Base-by-base conservation (phyloP, 2,888 invertebrate species). In the Aphidoletes aphidimyza region DNA sequence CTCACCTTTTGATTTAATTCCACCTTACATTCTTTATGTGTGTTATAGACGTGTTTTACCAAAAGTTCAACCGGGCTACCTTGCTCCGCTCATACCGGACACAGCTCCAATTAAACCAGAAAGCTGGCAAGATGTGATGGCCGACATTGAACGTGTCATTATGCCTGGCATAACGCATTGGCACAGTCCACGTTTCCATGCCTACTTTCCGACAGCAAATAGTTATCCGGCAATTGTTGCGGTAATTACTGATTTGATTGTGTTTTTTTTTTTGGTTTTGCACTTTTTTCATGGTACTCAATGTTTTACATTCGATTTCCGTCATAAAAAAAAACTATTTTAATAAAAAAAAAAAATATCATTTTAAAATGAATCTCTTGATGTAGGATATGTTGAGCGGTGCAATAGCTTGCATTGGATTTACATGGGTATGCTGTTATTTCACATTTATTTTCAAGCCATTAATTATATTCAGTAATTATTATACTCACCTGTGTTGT, bases 131-230 rank as follows among this genome's bases (percentile, higher is more conserved):
- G 94, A 95, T 84, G 95, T 99, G 85, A 95, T 99, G 93, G 92
- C 93, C 6, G 99, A 99, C 89, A 93, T 99, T 86, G 98, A 99
- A 89, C 92, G 94, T 85, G 95, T 98, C 85, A 96, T 99, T 86
- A 98, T 99, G 98, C 98, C 98, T 0, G 99, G 99, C 83, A 97
- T 98, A 85, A 98, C 98, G 0, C 98, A 98, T 89, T 98, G 98
- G 98, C 97, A 98, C 89, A 97, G 96, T 85, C 98, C 98, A 9
- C 93, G 95, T 88, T 98, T 98, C 91, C 97, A 97, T 90, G 98
- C 98, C 6, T 98, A 98, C 91, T 97, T 96, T 90, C 97, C 97
- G 26, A 96, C 97, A 0, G 97, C 95, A 37, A 96, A 96, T 90
- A 97, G 97, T 0, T 98, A 97, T 90, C 96, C 98, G 0, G 94